These are phyloP conservation scores for Eristalis arbustorum DNA, from an alignment of 2,888 invertebrate species.

Conservation along the genomic window DNA sequence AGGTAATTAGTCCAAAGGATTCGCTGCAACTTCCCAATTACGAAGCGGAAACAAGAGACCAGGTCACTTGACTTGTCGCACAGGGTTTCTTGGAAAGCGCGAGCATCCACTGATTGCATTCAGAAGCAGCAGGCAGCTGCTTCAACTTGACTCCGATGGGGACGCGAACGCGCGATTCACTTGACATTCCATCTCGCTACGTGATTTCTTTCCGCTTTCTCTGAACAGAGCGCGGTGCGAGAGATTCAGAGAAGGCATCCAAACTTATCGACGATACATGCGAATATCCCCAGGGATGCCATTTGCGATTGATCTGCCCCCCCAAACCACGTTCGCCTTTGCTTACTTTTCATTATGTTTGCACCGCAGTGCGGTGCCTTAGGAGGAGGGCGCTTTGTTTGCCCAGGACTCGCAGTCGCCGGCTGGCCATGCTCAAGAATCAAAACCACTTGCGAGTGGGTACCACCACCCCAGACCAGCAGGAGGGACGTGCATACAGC, in stretches of 20 bases:
- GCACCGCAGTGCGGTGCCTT: conserved; percentile 27
- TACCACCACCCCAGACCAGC: background rate
- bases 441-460: background rate
- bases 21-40: background rate
- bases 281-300: conserved; percentile 36
- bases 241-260: background rate
- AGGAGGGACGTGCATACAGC: background rate
- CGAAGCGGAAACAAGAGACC: background rate
- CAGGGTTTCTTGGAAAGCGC: background rate
- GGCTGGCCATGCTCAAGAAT: background rate
- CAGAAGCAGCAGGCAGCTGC: background rate
- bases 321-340: conserved; percentile 29
- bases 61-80: background rate
- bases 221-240: conserved; percentile 30
- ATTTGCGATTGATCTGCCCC: background rate
- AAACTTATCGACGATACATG: conserved; percentile 57
- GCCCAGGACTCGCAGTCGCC: background rate
- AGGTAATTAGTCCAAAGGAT: background rate
- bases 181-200: conserved; percentile 51
- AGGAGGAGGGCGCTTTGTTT: background rate
- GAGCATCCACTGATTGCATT: background rate
- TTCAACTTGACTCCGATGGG: background rate
- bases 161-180: background rate
- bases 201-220: conserved; percentile 53
- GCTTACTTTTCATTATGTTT: conserved; percentile 59